Percentiles rank a stretch among this genome's conserved stretches.
Conservation (phyloP, 2,797 vertebrate genomes). For the Pangasius larnaudii region DNA sequence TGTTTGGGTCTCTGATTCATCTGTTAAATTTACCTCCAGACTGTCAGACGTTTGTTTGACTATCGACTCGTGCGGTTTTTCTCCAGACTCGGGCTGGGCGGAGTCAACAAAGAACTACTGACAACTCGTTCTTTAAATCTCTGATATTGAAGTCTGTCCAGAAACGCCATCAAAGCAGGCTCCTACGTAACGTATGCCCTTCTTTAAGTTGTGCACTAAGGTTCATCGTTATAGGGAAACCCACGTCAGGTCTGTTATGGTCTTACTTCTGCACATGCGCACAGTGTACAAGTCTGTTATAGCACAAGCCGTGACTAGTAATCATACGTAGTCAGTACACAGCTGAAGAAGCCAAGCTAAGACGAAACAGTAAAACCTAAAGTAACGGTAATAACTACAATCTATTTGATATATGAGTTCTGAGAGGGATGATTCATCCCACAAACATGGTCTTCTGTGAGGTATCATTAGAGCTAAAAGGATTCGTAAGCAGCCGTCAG, state of each 20-base stretch:
- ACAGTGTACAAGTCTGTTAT: background rate
- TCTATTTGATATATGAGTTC: background rate
- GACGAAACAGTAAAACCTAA: background rate
- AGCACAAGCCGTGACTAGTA: background rate
- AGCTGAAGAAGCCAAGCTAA: background rate
- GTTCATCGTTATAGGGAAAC: background rate
- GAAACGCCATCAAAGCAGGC: background rate
- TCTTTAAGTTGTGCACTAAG: background rate
- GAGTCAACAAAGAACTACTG: background rate
- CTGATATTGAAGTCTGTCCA: background rate
- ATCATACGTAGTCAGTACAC: background rate
- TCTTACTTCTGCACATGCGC: no score
- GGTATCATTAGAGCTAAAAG: constrained; percentile 33
- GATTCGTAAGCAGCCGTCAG: constrained; percentile 34
- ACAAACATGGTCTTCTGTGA: constrained; percentile 20
- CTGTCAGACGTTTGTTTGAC: background rate
- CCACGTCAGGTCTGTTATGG: background rate
- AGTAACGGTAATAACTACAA: background rate
- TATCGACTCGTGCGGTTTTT: background rate
- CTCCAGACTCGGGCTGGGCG: background rate
- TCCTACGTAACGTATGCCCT: background rate
- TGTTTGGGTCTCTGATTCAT: background rate
- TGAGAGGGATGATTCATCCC: constrained; percentile 19
- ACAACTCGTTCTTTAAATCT: background rate
- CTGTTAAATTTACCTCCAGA: background rate